Evolutionary conservation across 2,113 vertebrate species (phyloP).

Genomic region (Pachycephala philippinensis): DNA sequence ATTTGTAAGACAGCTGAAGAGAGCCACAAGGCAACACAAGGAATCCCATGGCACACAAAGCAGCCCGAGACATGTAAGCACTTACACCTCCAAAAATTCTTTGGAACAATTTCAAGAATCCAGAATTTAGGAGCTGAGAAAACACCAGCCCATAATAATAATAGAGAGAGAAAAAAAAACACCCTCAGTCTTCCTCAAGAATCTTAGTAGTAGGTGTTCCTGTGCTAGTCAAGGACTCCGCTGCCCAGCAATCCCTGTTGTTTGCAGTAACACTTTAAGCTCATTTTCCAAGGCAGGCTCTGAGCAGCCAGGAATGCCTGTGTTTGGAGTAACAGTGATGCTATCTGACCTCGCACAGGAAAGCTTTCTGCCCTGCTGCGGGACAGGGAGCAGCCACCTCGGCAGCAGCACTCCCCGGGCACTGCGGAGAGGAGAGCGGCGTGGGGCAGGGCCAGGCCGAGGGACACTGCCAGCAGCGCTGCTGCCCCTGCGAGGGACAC

Average conservation of each 20-base stretch:
- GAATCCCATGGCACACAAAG: not conserved
- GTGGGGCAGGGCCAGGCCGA: no score
- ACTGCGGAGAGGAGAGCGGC: fast-evolving
- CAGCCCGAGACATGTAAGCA: no score
- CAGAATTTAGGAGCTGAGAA: not conserved
- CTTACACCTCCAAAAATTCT: no score
- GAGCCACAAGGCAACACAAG: not conserved
- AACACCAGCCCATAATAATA: not conserved
- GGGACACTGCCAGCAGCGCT: no score
- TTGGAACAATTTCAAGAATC: not conserved
- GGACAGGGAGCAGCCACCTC: not conserved
- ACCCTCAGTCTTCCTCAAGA: not conserved
- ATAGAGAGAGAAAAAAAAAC: fast-evolving
- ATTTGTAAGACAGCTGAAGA: not conserved
- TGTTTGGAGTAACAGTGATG: fast-evolving
- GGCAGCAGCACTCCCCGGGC: no score
- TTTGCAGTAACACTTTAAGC: fast-evolving
- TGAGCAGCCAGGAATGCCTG: not conserved
- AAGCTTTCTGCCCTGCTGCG: fast-evolving
- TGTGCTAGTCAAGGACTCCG: not conserved
- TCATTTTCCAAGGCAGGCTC: fast-evolving
- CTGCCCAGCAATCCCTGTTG: not conserved
- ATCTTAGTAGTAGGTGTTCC: fast-evolving
- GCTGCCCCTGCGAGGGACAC: no score
- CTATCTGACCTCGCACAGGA: fast-evolving